Conservation (phyloP, 2,888 invertebrate species). For the Cataglyphis livida region DNA sequence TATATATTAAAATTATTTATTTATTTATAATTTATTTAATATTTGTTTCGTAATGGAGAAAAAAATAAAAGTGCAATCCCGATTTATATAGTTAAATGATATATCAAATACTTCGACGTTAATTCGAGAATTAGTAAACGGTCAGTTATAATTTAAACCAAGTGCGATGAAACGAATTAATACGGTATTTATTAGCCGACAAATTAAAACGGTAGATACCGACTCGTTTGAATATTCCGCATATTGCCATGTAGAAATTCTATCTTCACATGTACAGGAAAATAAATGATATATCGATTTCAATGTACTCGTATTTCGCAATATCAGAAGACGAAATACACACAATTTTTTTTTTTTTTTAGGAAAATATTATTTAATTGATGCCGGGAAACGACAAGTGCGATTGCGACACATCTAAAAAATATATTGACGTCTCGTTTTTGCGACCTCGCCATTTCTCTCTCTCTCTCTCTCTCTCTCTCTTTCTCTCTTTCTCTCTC, state of each 20-base stretch:
- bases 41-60: neutral
- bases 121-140: neutral
- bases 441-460: neutral
- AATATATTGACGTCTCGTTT: neutral
- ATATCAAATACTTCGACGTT: neutral
- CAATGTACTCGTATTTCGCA: neutral
- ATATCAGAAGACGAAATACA: neutral
- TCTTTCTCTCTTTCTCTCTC: neutral
- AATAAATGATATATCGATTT: slow-evolving; percentile 4
- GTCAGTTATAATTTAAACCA: neutral
- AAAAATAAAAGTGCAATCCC: neutral
- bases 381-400: neutral
- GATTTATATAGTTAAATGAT: neutral
- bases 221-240: neutral
- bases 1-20: no score
- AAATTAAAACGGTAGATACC: neutral
- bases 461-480: no score
- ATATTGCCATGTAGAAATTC: neutral
- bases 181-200: neutral
- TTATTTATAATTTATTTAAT: neutral
- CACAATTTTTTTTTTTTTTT: neutral
- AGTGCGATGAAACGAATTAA: neutral
- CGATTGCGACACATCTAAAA: neutral
- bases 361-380: neutral
- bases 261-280: neutral